Base-by-base conservation (phyloP, 2,797 vertebrate genomes). In the Mycteria americana region DNA sequence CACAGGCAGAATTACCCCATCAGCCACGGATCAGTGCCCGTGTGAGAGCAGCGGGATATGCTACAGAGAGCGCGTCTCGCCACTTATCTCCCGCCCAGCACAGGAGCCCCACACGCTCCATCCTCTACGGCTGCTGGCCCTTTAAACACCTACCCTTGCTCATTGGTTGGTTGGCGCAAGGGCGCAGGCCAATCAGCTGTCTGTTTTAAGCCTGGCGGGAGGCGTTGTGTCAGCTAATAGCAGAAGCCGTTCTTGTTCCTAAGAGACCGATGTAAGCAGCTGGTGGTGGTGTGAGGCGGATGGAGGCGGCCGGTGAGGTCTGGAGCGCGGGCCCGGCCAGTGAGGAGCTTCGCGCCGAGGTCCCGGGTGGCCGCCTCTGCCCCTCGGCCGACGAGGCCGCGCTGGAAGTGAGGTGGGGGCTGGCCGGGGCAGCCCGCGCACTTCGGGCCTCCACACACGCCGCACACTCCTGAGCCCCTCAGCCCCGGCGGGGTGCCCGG, bases 401-500 rank as follows among this genome's bases (percentile, higher is more conserved):
- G n/a, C 86, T 97, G 92, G 96, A 96, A 87, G 81, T 96, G 78
- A 96, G 95, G 95, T 97, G 95, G 85, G 95, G 50, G 59, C 46
- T 8, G 73, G 78, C 27, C 5, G 12, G 75, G 22, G 25, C 27
- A 39, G 62, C 33, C 50, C 18, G 14, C 37, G 8, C 17, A 65
- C 24, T 22, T 76, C 13, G 14, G 23, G 23, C 25, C 8, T 27
- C 25, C 8, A 5, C 43, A 35, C 16, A 15, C 7, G 8, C 7
- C 28, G 2, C 51, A 33, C 10, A 2, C 13, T 59, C 16, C 39
- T 10, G 60, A 51, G 37, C 11, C 8, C 13, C 30, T n/a, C 7
- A 4, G 24, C 11, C 17, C 33, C 4, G 11, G 6, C 0, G 16
- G 30, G 6, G 9, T 12, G 46, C 13, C 33, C 23, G 6, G 35